Percentiles rank a stretch among this genome's conserved stretches.
phyloP scores from a whole-genome alignment of 1,140 invertebrate species.

The Tribolium madens region DNA sequence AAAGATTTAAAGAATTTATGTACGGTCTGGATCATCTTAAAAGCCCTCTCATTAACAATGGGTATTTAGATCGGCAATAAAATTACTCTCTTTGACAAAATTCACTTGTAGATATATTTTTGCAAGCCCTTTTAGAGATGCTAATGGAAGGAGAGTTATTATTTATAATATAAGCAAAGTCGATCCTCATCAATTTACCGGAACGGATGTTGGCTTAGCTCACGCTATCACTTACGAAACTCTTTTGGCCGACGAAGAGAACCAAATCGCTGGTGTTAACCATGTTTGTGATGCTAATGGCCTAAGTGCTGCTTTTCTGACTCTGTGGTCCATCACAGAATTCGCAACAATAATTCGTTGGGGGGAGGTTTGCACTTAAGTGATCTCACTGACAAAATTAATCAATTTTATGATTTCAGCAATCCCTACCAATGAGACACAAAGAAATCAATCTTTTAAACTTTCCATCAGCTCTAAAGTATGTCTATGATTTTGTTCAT shows the following conservation, averaged over 20 bases:
- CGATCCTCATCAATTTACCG: constrained; percentile 73
- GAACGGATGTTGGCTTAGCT: constrained; percentile 75
- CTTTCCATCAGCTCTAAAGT: constrained; percentile 75
- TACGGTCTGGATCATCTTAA: constrained; percentile 76
- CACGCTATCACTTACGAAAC: constrained; percentile 80
- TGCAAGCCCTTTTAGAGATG: constrained; percentile 79
- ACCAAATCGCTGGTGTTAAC: constrained; percentile 77
- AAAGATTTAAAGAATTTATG: constrained; percentile 74
- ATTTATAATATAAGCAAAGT: constrained; percentile 74
- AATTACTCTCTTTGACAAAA: neutral
- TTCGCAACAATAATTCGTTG: constrained; percentile 76
- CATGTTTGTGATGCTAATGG: constrained; percentile 76
- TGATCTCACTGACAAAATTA: neutral
- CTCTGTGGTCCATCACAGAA: constrained; percentile 76
- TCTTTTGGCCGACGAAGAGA: constrained; percentile 78
- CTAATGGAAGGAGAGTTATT: constrained; percentile 77
- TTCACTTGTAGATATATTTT: constrained; percentile 73
- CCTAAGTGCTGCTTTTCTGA: constrained; percentile 71
- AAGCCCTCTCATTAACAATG: constrained; percentile 72
- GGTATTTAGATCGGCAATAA: constrained; percentile 65
- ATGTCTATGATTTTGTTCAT: constrained; percentile 78
- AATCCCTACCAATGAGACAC: constrained; percentile 82
- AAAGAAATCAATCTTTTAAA: constrained; percentile 81
- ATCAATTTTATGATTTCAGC: constrained; percentile 67
- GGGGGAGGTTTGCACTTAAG: constrained; percentile 71